phyloP scores from a whole-genome alignment of 2,888 invertebrate genomes.

The Allygus modestus region DNA sequence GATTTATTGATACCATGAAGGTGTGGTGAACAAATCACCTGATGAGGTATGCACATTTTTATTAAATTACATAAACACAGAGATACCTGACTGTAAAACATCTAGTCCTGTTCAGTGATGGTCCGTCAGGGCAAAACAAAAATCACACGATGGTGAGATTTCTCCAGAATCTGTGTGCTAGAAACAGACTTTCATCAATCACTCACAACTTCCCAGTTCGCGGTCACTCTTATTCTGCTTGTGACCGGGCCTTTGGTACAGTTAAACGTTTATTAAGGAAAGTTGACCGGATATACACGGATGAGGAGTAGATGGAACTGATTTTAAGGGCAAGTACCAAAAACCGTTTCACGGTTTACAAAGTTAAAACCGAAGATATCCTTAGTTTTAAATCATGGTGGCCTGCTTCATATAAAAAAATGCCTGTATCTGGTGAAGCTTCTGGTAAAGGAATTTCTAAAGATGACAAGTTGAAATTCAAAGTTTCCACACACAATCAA shows the following conservation, averaged over 20 bases:
- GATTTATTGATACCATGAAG: constrained; percentile 67
- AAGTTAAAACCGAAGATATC: neutral
- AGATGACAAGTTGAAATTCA: constrained; percentile 4
- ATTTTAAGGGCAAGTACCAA: neutral
- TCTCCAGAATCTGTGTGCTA: neutral
- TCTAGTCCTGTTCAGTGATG: constrained; percentile 63
- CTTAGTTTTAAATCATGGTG: neutral
- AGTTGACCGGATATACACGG: neutral
- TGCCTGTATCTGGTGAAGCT: constrained; percentile 5
- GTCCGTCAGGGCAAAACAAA: neutral
- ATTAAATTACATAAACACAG: constrained; percentile 3
- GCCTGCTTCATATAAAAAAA: constrained; percentile 1
- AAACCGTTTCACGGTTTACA: neutral
- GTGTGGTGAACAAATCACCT: constrained; percentile 61
- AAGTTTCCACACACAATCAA: constrained; percentile 39
- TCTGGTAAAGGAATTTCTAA: constrained; percentile 36
- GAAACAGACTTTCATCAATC: neutral
- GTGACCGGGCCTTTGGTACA: neutral
- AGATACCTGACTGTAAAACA: constrained; percentile 36
- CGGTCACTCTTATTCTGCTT: neutral
- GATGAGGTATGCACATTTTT: constrained; percentile 58
- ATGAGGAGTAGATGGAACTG: neutral
- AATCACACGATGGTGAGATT: neutral
- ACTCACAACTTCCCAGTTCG: neutral
- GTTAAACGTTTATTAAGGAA: neutral